These are phyloP conservation scores for Oasisia sp. DNA, from an alignment of 2,888 invertebrate species.

Conservation along the genomic window DNA sequence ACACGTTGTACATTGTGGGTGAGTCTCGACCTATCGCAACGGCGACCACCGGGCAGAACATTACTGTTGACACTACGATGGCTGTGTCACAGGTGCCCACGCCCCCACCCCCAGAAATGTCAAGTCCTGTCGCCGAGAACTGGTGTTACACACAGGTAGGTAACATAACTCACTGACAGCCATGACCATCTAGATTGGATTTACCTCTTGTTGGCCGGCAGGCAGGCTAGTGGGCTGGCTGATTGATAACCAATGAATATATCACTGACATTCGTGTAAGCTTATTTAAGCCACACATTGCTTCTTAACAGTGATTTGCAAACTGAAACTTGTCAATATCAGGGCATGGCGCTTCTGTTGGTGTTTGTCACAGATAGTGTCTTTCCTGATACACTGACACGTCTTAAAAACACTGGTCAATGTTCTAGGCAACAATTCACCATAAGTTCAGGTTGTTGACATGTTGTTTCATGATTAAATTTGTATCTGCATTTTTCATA, in stretches of 20 bases:
- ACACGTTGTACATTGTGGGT: not conserved
- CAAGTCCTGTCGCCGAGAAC: constrained; percentile 93
- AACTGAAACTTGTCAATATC: too few relatives aligned
- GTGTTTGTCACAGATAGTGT: too few relatives aligned
- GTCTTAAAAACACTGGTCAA: too few relatives aligned
- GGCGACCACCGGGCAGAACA: constrained; percentile 20
- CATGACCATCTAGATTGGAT: not conserved
- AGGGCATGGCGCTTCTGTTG: too few relatives aligned
- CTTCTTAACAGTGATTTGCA: too few relatives aligned
- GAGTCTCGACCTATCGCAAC: not conserved
- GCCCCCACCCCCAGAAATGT: constrained; percentile 77
- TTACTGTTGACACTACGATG: constrained; percentile 59
- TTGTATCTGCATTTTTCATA: too few relatives aligned
- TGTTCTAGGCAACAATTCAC: too few relatives aligned
- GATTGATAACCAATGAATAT: not conserved
- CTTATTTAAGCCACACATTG: not conserved
- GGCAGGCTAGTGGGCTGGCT: too few relatives aligned
- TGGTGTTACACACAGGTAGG: constrained; percentile 99
- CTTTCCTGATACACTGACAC: too few relatives aligned
- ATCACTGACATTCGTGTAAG: not conserved
- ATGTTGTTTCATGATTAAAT: too few relatives aligned
- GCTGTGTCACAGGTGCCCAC: constrained; percentile 96
- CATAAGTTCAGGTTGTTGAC: too few relatives aligned
- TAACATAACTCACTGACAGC: not conserved
- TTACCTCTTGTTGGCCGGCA: not conserved